phyloP scores from a whole-genome alignment of 1,140 invertebrate species.

The Neuroterus valhalla region DNA sequence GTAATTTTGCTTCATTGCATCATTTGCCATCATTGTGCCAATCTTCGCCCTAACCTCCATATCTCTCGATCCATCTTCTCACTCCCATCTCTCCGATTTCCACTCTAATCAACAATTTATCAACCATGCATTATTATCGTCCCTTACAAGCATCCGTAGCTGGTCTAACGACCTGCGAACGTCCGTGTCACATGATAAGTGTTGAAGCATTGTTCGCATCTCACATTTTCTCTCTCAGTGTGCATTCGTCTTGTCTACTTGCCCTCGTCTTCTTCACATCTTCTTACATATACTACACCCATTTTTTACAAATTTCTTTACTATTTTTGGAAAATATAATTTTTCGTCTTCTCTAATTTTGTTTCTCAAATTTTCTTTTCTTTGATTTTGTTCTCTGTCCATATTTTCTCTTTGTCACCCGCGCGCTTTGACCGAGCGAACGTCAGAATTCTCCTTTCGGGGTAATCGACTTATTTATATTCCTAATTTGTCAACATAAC shows the following conservation, averaged over 20 bases:
- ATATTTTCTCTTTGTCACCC: conserved; percentile 45
- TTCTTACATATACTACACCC: not conserved
- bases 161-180: conserved; percentile 1
- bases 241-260: conserved; percentile 46
- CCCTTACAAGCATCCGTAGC: conserved; percentile 15
- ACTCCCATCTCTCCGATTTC: conserved; percentile 23
- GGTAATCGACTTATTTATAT: conserved; percentile 42
- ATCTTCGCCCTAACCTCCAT: conserved; percentile 38
- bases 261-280: conserved; percentile 46
- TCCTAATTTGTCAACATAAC: not conserved
- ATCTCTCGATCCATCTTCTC: conserved; percentile 42
- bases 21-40: conserved; percentile 51
- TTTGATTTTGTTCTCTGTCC: conserved; percentile 39
- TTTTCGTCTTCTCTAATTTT: conserved; percentile 45
- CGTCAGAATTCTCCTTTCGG: conserved; percentile 34
- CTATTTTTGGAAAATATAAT: conserved; percentile 46
- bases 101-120: not conserved
- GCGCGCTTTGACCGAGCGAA: conserved; percentile 71
- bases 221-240: conserved; percentile 43
- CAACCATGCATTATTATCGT: conserved; percentile 18
- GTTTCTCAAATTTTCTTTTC: conserved; percentile 46
- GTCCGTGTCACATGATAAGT: conserved; percentile 1
- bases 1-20: conserved; percentile 62
- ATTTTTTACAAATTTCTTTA: conserved; percentile 37
- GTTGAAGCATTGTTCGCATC: conserved; percentile 38